These are phyloP conservation scores for Atractosteus spatula DNA, from an alignment of 2,113 vertebrate species.

Conservation along the genomic window DNA sequence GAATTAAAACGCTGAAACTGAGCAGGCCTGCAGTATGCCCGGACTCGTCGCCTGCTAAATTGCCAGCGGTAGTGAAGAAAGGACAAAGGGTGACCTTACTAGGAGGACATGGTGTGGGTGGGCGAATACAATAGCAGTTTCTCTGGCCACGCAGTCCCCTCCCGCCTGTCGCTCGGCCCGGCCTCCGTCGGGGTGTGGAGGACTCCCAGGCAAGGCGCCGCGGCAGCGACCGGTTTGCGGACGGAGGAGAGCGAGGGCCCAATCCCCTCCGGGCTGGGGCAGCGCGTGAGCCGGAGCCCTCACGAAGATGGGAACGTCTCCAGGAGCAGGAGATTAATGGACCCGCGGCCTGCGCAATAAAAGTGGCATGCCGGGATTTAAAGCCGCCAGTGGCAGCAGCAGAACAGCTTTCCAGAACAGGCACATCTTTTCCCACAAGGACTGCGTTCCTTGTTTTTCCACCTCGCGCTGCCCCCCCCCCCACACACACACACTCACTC, in stretches of 20 bases:
- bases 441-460: background rate
- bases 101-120: too few relatives aligned
- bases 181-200: too few relatives aligned
- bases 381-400: slow-evolving; percentile 45
- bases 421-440: slow-evolving; percentile 25
- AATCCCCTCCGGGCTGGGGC: slow-evolving; percentile 2
- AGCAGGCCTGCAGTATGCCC: too few relatives aligned
- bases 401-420: slow-evolving; percentile 53
- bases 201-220: slow-evolving; percentile 1
- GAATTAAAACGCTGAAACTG: too few relatives aligned
- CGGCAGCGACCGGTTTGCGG: background rate
- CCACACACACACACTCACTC: background rate
- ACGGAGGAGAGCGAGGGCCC: background rate
- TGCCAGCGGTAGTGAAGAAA: too few relatives aligned
- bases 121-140: too few relatives aligned
- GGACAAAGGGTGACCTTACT: too few relatives aligned
- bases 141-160: too few relatives aligned
- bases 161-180: too few relatives aligned
- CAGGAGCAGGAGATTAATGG: slow-evolving; percentile 61
- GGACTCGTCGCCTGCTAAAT: too few relatives aligned
- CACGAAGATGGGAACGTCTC: slow-evolving; percentile 34
- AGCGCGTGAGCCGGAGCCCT: slow-evolving; percentile 19
- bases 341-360: slow-evolving; percentile 61
- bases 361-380: slow-evolving; percentile 46
- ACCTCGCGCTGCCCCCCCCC: background rate